Conservation (phyloP, 1,140 invertebrate species). For the Diorhabda elongata region DNA sequence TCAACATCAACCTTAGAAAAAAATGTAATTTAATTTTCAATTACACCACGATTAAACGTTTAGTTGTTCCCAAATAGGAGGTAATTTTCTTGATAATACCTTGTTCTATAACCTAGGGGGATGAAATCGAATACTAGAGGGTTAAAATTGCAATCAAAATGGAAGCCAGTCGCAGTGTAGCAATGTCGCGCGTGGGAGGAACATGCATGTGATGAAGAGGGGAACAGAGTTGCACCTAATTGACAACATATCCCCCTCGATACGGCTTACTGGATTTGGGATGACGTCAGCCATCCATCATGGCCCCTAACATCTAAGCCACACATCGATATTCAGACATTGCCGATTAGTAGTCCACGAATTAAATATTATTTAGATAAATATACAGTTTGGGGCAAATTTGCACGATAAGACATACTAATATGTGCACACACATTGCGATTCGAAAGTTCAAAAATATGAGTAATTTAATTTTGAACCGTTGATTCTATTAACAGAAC, state of each 20-base stretch:
- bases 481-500: no score
- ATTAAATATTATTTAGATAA: no score
- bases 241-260: slow-evolving; percentile 10
- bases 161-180: neutral
- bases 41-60: neutral
- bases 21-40: slow-evolving; percentile 13
- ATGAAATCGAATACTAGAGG: slow-evolving; percentile 13
- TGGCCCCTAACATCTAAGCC: neutral
- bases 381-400: no score
- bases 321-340: no score
- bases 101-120: slow-evolving; percentile 8
- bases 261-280: slow-evolving; percentile 2
- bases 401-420: no score
- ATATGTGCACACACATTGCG: no score
- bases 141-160: slow-evolving; percentile 14
- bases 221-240: slow-evolving; percentile 8
- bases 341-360: no score
- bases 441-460: no score
- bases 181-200: slow-evolving; percentile 1
- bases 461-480: no score
- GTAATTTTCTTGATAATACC: slow-evolving; percentile 9
- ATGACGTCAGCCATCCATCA: slow-evolving; percentile 10
- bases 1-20: slow-evolving; percentile 1
- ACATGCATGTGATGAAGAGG: neutral
- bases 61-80: neutral